Evolutionary conservation across 37 sponge, comb jelly and placozoan genomes (phyloP), one percentile per base, ranked within the genome.

Genomic region (Ephydatia muelleri): DNA sequence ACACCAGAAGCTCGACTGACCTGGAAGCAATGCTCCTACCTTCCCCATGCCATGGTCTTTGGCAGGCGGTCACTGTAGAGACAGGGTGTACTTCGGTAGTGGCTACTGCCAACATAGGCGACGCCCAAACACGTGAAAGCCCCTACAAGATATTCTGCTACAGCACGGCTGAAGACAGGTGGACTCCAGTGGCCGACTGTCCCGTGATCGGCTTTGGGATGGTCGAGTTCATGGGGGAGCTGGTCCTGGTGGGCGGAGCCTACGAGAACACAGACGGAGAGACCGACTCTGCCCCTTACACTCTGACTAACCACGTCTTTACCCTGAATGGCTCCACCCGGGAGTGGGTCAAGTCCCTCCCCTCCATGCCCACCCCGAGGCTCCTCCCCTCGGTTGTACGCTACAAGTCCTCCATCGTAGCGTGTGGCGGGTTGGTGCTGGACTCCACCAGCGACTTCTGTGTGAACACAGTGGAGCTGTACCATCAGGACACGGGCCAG

Each of bases 171-270:
- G 21, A 36, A 12, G 86, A 86, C 43, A 73, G 57, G 30, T 86
- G 86, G 86, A 67, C 47, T 32, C 74, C 86, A 1, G 38, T 86
- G 36, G 33, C 67, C 48, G 26, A 49, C 21, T 86, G 86, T 65
- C 86, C 86, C 25, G 86, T 86, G 27, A 72, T 80, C 29, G 86
- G 86, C 14, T 86, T 86, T 65, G 86, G 86, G 0, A 86, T 86
- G 86, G 66, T 65, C 26, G 66, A 65, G 72, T 86, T 65, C 37
- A 48, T 71, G 65, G 73, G 75, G 23, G 39, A 73, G 36, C 73
- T 86, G 30, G 75, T 80, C 0, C 80, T 86, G 64, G 86, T 86
- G 74, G 86, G 86, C 34, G 86, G 86, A 30, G 86, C 80, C 36
- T 86, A 86, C 49, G 86, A 80, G 27, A 73, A 73, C 16, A 23